Conservation (phyloP, 2,888 invertebrate genomes). For the Ceriagrion tenellum region DNA sequence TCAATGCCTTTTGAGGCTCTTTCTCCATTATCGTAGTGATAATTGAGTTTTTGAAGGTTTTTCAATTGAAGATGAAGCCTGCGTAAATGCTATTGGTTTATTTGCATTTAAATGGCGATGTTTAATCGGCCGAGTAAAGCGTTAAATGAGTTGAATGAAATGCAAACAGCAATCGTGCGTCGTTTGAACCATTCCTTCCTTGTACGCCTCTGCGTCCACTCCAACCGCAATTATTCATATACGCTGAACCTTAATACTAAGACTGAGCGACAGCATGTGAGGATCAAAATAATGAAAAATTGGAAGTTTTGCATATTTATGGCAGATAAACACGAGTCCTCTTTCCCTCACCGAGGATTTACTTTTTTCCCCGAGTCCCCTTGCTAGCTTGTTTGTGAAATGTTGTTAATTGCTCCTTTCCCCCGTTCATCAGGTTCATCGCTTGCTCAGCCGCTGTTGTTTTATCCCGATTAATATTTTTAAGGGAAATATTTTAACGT, state of each 20-base stretch:
- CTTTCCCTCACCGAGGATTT: background rate
- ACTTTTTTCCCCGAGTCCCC: background rate
- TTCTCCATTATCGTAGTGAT: background rate
- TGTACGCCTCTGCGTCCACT: background rate
- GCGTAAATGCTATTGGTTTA: background rate
- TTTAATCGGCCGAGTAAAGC: constrained; percentile 22
- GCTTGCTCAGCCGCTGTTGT: background rate
- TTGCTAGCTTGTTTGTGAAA: background rate
- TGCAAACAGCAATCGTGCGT: background rate
- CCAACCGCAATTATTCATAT: background rate
- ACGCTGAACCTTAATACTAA: background rate
- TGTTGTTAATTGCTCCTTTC: background rate
- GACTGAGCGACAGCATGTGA: background rate
- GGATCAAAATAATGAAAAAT: background rate
- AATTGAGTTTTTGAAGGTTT: background rate
- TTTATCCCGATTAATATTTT: constrained; percentile 5
- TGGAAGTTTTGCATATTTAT: background rate
- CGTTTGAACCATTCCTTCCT: background rate
- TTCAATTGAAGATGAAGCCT: background rate
- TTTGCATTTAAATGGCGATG: constrained; percentile 57
- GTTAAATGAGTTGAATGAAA: constrained; percentile 53
- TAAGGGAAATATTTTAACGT: background rate
- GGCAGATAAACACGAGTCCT: background rate
- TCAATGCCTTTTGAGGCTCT: background rate
- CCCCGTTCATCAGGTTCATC: background rate